A percentile compares a stretch with the other conserved stretches of the same genome.
Evolutionary conservation across 1,140 invertebrate genomes (phyloP).

Genomic region (Tigriopus japonicus): DNA sequence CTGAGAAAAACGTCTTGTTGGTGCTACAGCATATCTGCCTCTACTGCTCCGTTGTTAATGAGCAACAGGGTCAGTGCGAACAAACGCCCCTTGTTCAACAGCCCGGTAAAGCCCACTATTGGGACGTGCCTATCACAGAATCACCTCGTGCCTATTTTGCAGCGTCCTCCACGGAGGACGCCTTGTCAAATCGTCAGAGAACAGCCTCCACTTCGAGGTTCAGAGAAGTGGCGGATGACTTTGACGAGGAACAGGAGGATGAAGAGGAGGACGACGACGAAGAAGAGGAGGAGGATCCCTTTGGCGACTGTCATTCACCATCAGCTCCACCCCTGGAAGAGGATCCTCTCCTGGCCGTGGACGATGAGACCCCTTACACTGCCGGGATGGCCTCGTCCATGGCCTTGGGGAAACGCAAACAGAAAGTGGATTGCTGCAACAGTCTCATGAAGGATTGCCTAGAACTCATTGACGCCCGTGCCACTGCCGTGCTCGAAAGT

Average conservation of each 20-base stretch:
- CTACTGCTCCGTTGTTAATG: constrained; percentile 20
- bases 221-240: too few species aligned
- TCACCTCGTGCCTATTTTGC: constrained; percentile 14
- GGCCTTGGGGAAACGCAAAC: neutral
- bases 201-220: constrained; percentile 1
- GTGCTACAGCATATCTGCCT: constrained; percentile 30
- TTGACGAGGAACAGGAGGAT: neutral
- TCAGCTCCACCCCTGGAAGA: neutral
- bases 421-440: constrained; percentile 26
- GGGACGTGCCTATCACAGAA: constrained; percentile 19
- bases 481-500: constrained; percentile 36
- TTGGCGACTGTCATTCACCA: neutral
- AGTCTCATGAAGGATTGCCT: constrained; percentile 39
- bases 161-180: neutral
- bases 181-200: constrained; percentile 1
- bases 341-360: neutral
- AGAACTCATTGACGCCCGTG: constrained; percentile 37
- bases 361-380: neutral
- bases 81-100: neutral
- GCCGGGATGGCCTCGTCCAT: constrained; percentile 1
- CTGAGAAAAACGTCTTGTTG: constrained; percentile 28
- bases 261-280: constrained; percentile 4
- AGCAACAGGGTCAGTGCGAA: constrained; percentile 3
- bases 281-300: neutral
- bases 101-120: neutral